Conservation (phyloP, 1,140 invertebrate species). For the Sarcophaga bullata region DNA sequence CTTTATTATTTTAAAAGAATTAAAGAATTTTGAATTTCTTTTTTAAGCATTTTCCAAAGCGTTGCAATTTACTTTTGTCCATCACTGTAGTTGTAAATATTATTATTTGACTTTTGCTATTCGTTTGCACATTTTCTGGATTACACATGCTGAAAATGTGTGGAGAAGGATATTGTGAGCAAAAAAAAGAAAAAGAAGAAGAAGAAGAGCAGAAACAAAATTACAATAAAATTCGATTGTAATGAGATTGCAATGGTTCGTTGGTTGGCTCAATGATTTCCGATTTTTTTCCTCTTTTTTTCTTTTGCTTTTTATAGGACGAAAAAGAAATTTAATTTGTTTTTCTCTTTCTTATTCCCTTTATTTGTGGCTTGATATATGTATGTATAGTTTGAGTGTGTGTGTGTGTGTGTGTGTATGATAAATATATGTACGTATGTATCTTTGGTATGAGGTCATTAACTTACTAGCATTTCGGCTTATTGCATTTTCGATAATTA, state of each 20-base stretch:
- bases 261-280: not conserved
- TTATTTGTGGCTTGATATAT: not conserved
- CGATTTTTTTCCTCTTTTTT: too few relatives aligned
- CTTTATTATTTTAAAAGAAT: too few relatives aligned
- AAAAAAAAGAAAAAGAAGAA: conserved; percentile 4
- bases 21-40: too few relatives aligned
- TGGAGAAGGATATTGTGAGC: not conserved
- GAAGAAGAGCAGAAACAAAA: not conserved
- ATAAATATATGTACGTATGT: not conserved
- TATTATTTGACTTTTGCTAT: conserved; percentile 21
- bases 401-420: not conserved
- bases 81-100: not conserved
- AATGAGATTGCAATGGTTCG: conserved; percentile 37
- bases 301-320: not conserved
- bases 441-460: conserved; percentile 31
- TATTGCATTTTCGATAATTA: conserved; percentile 39
- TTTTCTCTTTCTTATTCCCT: not conserved
- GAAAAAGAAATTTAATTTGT: not conserved
- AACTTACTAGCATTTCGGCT: conserved; percentile 35
- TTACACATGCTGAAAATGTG: not conserved
- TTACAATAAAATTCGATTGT: conserved; percentile 40
- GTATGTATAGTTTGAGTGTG: not conserved
- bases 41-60: too few relatives aligned
- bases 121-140: conserved; percentile 18
- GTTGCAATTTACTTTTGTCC: not conserved